A percentile compares a stretch with the other conserved stretches of the same genome.
Evolutionary conservation across 2,888 invertebrate genomes (phyloP).

Genomic region (Sarcophaga subvicina): DNA sequence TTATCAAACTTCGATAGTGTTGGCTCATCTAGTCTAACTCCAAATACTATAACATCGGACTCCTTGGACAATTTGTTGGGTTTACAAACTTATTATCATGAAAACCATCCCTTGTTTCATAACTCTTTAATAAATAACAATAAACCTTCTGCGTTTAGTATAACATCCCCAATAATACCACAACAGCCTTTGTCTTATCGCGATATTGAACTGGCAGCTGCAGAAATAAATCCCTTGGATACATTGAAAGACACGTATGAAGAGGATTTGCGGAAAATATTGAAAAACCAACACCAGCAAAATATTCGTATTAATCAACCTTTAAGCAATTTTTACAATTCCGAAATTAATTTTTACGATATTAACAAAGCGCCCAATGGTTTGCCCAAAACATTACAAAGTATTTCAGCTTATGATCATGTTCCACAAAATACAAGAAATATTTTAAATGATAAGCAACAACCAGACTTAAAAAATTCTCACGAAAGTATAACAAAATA

Average conservation of each 20-base stretch:
- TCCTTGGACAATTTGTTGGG: constrained; percentile 75
- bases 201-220: constrained; percentile 75
- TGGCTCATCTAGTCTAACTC: neutral
- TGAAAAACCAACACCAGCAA: neutral
- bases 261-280: constrained; percentile 24
- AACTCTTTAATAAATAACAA: constrained; percentile 73
- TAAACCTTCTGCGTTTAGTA: constrained; percentile 72
- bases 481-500: neutral
- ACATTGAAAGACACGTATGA: constrained; percentile 42
- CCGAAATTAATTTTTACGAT: constrained; percentile 40
- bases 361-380: neutral
- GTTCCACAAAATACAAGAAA: neutral
- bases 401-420: neutral
- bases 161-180: constrained; percentile 75
- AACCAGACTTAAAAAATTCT: neutral
- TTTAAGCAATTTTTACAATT: constrained; percentile 30
- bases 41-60: constrained; percentile 73
- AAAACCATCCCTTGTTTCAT: constrained; percentile 75
- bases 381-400: neutral
- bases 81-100: constrained; percentile 75
- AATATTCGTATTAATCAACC: neutral
- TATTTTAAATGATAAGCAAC: neutral
- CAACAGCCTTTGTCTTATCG: constrained; percentile 38
- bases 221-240: constrained; percentile 73
- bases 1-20: neutral